Percentiles rank a stretch among this genome's conserved stretches.
These are phyloP conservation scores for Drosophila mayri DNA, from an alignment of 1,140 invertebrate genomes.

Conservation along the genomic window DNA sequence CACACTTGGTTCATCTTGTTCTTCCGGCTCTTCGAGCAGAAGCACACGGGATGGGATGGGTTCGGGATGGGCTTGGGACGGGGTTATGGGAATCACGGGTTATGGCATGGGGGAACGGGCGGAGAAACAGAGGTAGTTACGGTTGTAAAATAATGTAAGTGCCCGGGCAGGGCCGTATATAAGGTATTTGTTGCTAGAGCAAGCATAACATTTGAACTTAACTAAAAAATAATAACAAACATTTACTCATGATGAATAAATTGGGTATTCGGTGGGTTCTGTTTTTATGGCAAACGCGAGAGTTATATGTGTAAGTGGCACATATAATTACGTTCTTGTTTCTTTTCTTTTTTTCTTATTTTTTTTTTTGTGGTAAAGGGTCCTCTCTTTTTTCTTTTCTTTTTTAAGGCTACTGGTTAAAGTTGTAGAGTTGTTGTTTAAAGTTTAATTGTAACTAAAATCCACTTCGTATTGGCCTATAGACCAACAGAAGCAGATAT, in stretches of 20 bases:
- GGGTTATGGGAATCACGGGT: slow-evolving; percentile 1
- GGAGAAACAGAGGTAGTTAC: slow-evolving; percentile 37
- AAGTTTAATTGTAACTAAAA: slow-evolving; percentile 67
- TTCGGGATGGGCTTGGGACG: slow-evolving; percentile 3
- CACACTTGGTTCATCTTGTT: slow-evolving; percentile 61
- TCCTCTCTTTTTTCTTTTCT: slow-evolving; percentile 72
- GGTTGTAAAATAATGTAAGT: slow-evolving; percentile 48
- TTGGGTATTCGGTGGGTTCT: slow-evolving; percentile 54
- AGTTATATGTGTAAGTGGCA: slow-evolving; percentile 50
- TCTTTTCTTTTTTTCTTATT: neutral
- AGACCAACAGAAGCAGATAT: slow-evolving; percentile 47
- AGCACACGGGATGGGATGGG: slow-evolving; percentile 23
- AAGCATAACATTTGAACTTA: slow-evolving; percentile 65
- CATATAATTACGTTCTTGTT: slow-evolving; percentile 25
- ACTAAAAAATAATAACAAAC: slow-evolving; percentile 52
- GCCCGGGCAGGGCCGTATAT: slow-evolving; percentile 40
- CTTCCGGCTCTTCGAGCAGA: slow-evolving; percentile 50
- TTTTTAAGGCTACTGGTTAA: slow-evolving; percentile 47
- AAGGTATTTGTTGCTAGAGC: slow-evolving; percentile 69
- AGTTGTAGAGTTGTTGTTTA: slow-evolving; percentile 57
- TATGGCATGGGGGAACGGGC: slow-evolving; percentile 6
- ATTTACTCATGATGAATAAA: slow-evolving; percentile 59
- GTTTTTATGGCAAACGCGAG: slow-evolving; percentile 53
- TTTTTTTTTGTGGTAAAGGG: slow-evolving; percentile 69
- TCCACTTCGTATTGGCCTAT: slow-evolving; percentile 58